Evolutionary conservation across 1,140 invertebrate species (phyloP).

Genomic region (Ditylenchus dipsaci): DNA sequence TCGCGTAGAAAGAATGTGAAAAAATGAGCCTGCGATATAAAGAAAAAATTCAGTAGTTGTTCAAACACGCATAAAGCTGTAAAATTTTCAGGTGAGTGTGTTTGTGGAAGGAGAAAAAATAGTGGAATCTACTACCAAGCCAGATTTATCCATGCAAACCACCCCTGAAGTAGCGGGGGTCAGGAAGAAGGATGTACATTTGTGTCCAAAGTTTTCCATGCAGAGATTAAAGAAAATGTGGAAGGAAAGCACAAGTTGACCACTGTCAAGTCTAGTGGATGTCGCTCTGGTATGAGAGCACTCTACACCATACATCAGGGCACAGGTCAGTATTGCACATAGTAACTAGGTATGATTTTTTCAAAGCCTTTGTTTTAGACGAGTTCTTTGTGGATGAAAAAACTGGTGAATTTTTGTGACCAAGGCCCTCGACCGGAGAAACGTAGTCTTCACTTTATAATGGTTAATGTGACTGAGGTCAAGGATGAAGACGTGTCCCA

Average conservation of each 20-base stretch:
- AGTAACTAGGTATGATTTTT: too few relatives aligned
- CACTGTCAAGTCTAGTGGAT: slow-evolving; percentile 8
- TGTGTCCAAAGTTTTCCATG: slow-evolving; percentile 36
- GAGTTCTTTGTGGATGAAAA: slow-evolving; percentile 47
- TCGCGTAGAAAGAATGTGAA: too few relatives aligned
- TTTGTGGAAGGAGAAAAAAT: slow-evolving; percentile 31
- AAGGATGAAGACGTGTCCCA: slow-evolving; percentile 8
- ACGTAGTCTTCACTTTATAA: slow-evolving; percentile 43
- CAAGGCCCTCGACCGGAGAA: slow-evolving; percentile 47
- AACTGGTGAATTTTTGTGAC: slow-evolving; percentile 45
- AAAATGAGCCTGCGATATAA: too few relatives aligned
- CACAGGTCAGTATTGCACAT: slow-evolving; percentile 18
- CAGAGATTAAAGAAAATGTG: slow-evolving; percentile 46
- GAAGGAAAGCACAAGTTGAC: slow-evolving; percentile 26
- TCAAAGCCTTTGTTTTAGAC: slow-evolving; percentile 29
- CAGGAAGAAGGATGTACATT: slow-evolving; percentile 44
- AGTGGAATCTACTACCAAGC: slow-evolving; percentile 13
- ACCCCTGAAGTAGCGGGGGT: neutral
- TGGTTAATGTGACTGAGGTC: slow-evolving; percentile 45
- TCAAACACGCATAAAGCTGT: too few relatives aligned
- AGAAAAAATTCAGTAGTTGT: too few relatives aligned
- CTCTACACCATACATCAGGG: slow-evolving; percentile 28
- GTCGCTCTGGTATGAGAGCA: slow-evolving; percentile 12
- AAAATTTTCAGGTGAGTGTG: slow-evolving; percentile 40
- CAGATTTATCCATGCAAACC: neutral